These are phyloP conservation scores for Chrysolina haemoptera DNA, from an alignment of 2,888 invertebrate genomes.

Conservation along the genomic window DNA sequence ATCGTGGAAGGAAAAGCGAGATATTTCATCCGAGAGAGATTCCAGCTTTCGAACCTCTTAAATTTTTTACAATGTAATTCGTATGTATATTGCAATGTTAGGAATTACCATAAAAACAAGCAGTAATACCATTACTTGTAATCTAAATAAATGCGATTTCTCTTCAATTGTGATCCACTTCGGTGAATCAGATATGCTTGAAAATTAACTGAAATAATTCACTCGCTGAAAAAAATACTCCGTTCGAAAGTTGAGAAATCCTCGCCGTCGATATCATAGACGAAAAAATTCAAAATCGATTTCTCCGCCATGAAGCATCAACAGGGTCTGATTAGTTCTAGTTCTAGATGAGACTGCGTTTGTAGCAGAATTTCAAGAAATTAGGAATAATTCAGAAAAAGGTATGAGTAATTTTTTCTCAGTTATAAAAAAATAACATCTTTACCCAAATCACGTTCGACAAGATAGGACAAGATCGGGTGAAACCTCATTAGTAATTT, in stretches of 20 bases:
- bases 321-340: neutral
- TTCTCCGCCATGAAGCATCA: neutral
- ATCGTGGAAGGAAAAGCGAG: neutral
- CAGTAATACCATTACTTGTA: slow-evolving; percentile 13
- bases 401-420: neutral
- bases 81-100: slow-evolving; percentile 15
- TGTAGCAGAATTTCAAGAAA: neutral
- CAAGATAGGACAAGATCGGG: too few species aligned
- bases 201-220: neutral
- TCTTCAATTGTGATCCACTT: slow-evolving; percentile 21
- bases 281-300: neutral
- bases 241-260: slow-evolving; percentile 17
- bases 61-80: slow-evolving; percentile 5
- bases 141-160: slow-evolving; percentile 18
- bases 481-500: too few species aligned
- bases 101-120: slow-evolving; percentile 19
- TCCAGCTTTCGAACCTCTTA: slow-evolving; percentile 21
- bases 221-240: neutral
- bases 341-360: neutral
- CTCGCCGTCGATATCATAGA: neutral
- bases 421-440: neutral
- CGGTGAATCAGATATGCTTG: slow-evolving; percentile 6
- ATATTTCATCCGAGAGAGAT: neutral
- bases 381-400: neutral
- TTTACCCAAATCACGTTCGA: neutral